Evolutionary conservation across 2,888 invertebrate genomes (phyloP), one percentile per base, ranked within the genome.

Genomic region (Amphipyra tragopoginis): DNA sequence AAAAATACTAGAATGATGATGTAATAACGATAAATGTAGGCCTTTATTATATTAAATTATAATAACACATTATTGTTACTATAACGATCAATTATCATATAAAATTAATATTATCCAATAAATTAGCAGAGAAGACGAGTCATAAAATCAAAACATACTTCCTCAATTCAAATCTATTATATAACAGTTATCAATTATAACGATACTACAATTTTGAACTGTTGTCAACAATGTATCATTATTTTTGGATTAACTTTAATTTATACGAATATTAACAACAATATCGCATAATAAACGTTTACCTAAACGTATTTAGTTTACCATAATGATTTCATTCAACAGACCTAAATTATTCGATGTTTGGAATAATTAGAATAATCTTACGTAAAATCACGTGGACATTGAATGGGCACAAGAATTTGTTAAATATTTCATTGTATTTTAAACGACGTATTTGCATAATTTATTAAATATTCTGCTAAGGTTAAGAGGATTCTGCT

Each of bases 241-340:
- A 52, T 62, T 40, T 21, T 61, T 34, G n/a, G 1, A 55, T 51
- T 45, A 47, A 47, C 34, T 56, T 48, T 65, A 64, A 47, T 36
- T 43, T n/a, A 56, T 57, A 14, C 44, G n/a, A n/a, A n/a, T 11
- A 40, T 52, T 38, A 39, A 56, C 53, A 14, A 40, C n/a, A n/a
- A n/a, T 5, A 40, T 55, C n/a, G n/a, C n/a, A n/a, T n/a, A n/a
- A n/a, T n/a, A 48, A 34, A 38, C 39, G 26, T 51, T 50, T 40
- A 36, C 39, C 2, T 10, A 2, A 59, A 15, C 15, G 11, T 47
- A 51, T 65, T 66, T 2, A 26, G 9, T 66, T 69, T 51, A 51
- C 38, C 47, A 61, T 52, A 68, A 53, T 61, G 52, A 61, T 49
- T 62, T 69, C 58, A 76, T 82, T 74, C 56, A 62, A 74, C 43